phyloP scores from a whole-genome alignment of 2,888 invertebrate species.

The Norana najaformis region DNA sequence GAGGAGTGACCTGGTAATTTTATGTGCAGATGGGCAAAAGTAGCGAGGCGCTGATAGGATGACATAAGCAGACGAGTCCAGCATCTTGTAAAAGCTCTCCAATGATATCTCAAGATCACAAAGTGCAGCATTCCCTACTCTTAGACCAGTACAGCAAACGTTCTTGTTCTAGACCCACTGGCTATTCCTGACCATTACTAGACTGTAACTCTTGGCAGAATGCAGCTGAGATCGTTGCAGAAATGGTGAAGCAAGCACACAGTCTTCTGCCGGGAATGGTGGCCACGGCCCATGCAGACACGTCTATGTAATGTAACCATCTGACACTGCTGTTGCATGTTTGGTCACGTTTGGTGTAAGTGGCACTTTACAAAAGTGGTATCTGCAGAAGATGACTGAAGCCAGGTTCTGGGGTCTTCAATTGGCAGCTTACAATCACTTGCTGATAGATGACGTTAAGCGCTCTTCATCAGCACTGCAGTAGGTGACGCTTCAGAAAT shows the following conservation, averaged over 20 bases:
- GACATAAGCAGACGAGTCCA: background rate
- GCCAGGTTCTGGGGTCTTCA: background rate
- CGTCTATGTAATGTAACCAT: background rate
- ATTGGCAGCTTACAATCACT: too few species aligned
- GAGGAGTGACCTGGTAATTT: background rate
- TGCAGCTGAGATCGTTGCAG: too few species aligned
- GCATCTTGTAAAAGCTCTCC: background rate
- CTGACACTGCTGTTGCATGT: background rate
- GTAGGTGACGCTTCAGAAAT: background rate
- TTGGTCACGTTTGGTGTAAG: background rate
- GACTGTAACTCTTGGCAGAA: background rate
- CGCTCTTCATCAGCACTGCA: background rate
- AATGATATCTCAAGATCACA: background rate
- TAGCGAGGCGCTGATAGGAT: background rate
- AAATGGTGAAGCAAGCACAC: background rate
- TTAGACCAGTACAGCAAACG: background rate
- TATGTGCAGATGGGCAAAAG: background rate
- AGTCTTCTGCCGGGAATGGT: background rate
- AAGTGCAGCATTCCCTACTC: background rate
- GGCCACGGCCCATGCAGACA: background rate
- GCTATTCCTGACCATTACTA: background rate
- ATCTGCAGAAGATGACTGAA: too few species aligned
- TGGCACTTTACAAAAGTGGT: background rate
- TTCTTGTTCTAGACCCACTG: background rate
- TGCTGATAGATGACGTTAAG: too few species aligned